A percentile compares a stretch with the other conserved stretches of the same genome.
These are phyloP conservation scores for Garrulus glandarius DNA, from an alignment of 2,797 vertebrate genomes.

Conservation along the genomic window DNA sequence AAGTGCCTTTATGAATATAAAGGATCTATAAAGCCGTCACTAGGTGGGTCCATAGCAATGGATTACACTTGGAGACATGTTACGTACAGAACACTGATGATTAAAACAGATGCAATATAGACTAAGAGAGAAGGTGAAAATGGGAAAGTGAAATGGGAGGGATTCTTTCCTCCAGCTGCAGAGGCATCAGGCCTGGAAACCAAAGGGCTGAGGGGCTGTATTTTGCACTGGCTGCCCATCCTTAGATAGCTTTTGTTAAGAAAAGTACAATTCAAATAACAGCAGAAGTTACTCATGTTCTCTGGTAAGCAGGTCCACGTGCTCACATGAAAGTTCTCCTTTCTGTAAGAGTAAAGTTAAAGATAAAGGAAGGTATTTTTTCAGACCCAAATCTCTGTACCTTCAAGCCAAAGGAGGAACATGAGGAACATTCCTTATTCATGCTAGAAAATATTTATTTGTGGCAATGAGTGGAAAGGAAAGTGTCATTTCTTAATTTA, in stretches of 20 bases:
- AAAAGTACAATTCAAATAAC: not conserved
- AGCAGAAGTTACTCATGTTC: not conserved
- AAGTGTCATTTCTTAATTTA: not conserved
- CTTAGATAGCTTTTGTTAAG: not conserved
- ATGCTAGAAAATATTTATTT: not conserved
- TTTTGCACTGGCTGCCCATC: not conserved
- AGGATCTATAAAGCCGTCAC: slow-evolving; percentile 69
- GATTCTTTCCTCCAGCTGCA: not conserved
- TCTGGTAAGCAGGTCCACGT: not conserved
- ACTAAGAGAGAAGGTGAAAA: slow-evolving; percentile 2
- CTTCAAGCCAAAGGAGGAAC: not conserved
- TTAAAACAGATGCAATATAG: slow-evolving; percentile 36
- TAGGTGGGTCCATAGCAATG: slow-evolving; percentile 73
- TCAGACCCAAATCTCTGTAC: not conserved
- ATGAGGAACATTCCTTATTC: not conserved
- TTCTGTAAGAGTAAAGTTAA: not conserved
- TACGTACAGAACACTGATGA: not conserved
- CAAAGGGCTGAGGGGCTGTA: not conserved
- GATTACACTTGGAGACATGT: slow-evolving; percentile 37
- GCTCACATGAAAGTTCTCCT: not conserved
- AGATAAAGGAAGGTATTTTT: not conserved
- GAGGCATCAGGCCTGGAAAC: not conserved
- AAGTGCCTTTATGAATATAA: slow-evolving; percentile 13
- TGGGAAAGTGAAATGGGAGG: not conserved
- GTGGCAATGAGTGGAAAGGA: not conserved